Evolutionary conservation across 2,113 vertebrate genomes (phyloP).

Genomic region (Anarrhichthys ocellatus): DNA sequence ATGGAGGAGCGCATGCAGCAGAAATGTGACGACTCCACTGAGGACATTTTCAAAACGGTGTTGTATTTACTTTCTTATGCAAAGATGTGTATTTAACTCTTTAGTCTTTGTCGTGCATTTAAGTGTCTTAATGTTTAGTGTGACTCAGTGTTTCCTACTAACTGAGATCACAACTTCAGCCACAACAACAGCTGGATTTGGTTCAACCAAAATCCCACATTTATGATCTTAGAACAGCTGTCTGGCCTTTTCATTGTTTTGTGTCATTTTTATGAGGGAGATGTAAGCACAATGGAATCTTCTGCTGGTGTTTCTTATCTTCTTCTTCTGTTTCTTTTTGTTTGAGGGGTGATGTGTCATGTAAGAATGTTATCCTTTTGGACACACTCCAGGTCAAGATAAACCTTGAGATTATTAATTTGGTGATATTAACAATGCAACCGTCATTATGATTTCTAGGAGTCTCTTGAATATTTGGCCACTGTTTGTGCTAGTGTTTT

Average conservation of each 20-base stretch:
- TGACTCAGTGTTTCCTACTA: slow-evolving; percentile 32
- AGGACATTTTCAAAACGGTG: slow-evolving; percentile 93
- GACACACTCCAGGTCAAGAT: slow-evolving; percentile 2
- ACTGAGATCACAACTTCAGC: slow-evolving; percentile 38
- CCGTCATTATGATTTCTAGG: background rate
- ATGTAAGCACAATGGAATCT: slow-evolving; percentile 45
- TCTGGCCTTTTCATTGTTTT: slow-evolving; percentile 27
- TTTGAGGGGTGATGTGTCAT: slow-evolving; percentile 8
- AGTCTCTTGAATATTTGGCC: background rate
- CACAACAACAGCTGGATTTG: slow-evolving; percentile 46
- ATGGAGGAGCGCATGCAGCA: slow-evolving; percentile 96
- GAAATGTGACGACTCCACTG: slow-evolving; percentile 91
- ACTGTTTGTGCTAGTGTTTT: slow-evolving; percentile 1
- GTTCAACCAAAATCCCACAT: slow-evolving; percentile 11
- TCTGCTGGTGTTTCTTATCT: slow-evolving; percentile 2
- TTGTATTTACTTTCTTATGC: slow-evolving; percentile 37
- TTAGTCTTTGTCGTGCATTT: slow-evolving; percentile 3
- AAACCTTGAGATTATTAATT: background rate
- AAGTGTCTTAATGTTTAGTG: slow-evolving; percentile 3
- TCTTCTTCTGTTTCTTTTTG: background rate
- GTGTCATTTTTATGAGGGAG: background rate
- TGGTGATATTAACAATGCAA: background rate
- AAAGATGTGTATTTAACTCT: background rate
- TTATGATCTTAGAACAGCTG: slow-evolving; percentile 22
- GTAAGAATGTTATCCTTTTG: slow-evolving; percentile 16